Evolutionary conservation across 1,140 invertebrate species (phyloP).

Genomic region (Drosophila subpulchrella): DNA sequence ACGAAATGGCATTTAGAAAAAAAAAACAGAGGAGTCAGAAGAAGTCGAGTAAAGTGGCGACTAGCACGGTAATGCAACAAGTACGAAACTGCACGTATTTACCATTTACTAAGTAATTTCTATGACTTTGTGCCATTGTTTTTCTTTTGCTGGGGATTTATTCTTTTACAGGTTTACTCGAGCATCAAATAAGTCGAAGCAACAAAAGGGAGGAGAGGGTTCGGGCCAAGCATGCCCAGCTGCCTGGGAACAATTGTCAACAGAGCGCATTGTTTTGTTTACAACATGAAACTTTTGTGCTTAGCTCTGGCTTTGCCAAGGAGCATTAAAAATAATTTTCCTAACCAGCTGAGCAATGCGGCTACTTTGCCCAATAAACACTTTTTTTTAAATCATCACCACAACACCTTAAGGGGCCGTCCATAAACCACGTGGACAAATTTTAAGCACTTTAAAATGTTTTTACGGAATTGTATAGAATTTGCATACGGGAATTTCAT

Average conservation of each 20-base stretch:
- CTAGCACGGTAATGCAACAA: constrained; percentile 58
- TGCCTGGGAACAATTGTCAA: constrained; percentile 74
- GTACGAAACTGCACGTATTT: constrained; percentile 71
- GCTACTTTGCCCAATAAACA: constrained; percentile 28
- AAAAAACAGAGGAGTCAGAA: constrained; percentile 17
- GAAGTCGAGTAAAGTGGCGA: constrained; percentile 30
- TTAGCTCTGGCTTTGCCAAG: constrained; percentile 58
- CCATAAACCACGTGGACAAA: too few species aligned
- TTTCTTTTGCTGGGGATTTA: constrained; percentile 16
- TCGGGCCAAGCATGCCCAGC: constrained; percentile 20
- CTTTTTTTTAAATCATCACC: constrained; percentile 11
- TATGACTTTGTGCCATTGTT: constrained; percentile 72
- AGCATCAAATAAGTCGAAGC: constrained; percentile 78
- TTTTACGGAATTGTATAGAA: too few species aligned
- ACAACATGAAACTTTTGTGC: constrained; percentile 65
- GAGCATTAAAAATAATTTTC: constrained; percentile 65
- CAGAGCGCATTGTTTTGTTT: constrained; percentile 67
- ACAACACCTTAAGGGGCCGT: neutral
- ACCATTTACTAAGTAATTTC: constrained; percentile 75
- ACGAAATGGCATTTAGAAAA: constrained; percentile 64
- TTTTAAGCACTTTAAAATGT: too few species aligned
- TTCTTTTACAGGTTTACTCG: constrained; percentile 67
- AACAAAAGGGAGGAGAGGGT: neutral
- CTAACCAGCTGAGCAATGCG: constrained; percentile 48
- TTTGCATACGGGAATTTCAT: too few species aligned